Evolutionary conservation across 2,797 vertebrate species (phyloP).

Genomic region (Salarias fasciatus): DNA sequence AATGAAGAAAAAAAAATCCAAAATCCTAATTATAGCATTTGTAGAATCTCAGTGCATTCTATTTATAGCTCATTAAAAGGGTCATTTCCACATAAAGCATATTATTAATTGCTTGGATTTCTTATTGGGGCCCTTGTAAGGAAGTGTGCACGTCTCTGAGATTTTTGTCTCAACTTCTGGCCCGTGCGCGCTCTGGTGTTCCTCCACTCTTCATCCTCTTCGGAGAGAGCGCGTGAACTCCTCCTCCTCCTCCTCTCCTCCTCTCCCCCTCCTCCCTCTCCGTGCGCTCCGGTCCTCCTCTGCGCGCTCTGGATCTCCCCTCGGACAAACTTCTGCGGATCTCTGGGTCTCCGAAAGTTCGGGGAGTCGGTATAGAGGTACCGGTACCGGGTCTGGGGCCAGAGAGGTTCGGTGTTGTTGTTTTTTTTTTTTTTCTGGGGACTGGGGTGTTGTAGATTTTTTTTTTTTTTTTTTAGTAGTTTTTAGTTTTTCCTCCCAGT

Average conservation of each 20-base stretch:
- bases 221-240: constrained; percentile 43
- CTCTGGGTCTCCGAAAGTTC: constrained; percentile 56
- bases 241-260: constrained; percentile 18
- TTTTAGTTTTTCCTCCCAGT: not conserved
- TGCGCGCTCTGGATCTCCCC: constrained; percentile 66
- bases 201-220: not conserved
- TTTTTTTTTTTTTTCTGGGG: not conserved
- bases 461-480: not conserved
- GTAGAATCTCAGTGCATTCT: too few relatives aligned
- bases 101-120: constrained; percentile 5
- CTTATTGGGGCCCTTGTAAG: constrained; percentile 55
- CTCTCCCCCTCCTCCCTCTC: constrained; percentile 13
- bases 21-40: too few relatives aligned
- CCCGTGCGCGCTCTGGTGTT: constrained; percentile 41
- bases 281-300: constrained; percentile 65
- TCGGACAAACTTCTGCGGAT: constrained; percentile 59
- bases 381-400: constrained; percentile 10
- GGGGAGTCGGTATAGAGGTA: constrained; percentile 29
- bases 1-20: too few relatives aligned
- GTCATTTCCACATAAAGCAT: not conserved
- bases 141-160: constrained; percentile 42
- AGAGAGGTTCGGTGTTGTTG: constrained; percentile 25
- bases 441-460: not conserved
- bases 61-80: too few relatives aligned
- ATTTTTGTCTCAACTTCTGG: constrained; percentile 34